These are phyloP conservation scores for Caenorhabditis briggsae DNA, from an alignment of 1,140 invertebrate genomes.

Conservation along the genomic window DNA sequence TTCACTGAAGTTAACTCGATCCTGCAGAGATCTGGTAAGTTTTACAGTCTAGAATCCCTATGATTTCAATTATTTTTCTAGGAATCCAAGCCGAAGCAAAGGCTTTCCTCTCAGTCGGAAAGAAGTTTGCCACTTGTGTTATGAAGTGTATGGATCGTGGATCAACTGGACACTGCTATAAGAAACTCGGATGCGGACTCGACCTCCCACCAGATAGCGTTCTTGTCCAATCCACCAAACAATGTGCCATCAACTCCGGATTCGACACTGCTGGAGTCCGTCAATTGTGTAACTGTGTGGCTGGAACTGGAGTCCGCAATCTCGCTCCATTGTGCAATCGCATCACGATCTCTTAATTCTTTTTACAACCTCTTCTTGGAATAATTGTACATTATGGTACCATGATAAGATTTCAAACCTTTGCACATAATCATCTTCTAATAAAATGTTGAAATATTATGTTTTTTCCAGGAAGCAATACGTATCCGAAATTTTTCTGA, in stretches of 20 bases:
- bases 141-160: conserved; percentile 64
- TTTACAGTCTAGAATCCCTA: neutral
- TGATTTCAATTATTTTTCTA: neutral
- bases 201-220: conserved; percentile 65
- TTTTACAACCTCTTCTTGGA: neutral
- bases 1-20: conserved; percentile 66
- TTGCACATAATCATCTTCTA: conserved; percentile 14
- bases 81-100: conserved; percentile 63
- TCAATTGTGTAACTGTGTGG: conserved; percentile 63
- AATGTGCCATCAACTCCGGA: conserved; percentile 65
- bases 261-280: conserved; percentile 65
- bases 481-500: no score
- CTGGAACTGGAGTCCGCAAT: conserved; percentile 62
- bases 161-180: conserved; percentile 58
- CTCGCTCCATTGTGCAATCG: conserved; percentile 57
- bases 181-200: conserved; percentile 66
- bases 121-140: conserved; percentile 66
- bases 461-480: no score
- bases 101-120: conserved; percentile 62
- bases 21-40: conserved; percentile 57
- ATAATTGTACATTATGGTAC: conserved; percentile 45
- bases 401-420: conserved; percentile 7
- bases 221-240: conserved; percentile 64
- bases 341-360: conserved; percentile 54
- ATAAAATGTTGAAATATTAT: neutral